phyloP scores from a whole-genome alignment of 2,113 vertebrate genomes.

The Abramis brama region DNA sequence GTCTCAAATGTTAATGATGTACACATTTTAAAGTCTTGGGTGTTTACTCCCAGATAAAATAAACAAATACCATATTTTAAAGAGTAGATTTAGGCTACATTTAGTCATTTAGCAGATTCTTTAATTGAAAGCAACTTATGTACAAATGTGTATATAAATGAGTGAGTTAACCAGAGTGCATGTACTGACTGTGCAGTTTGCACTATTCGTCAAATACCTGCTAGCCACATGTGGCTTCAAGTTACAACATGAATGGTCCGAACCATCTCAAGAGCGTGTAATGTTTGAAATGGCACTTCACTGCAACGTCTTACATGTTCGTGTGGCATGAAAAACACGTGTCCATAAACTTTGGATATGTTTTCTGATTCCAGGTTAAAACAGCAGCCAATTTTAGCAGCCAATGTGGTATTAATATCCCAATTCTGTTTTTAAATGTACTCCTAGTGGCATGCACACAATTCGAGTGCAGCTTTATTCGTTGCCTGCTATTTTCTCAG shows the following conservation, averaged over 20 bases:
- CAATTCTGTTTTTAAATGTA: not conserved
- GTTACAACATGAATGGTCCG: conserved; percentile 25
- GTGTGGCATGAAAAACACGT: not conserved
- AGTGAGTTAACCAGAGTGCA: not conserved
- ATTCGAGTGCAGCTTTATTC: not conserved
- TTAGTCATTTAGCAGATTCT: not conserved
- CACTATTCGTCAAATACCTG: not conserved
- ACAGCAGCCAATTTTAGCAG: not conserved
- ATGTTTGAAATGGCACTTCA: not conserved
- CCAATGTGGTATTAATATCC: not conserved
- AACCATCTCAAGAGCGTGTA: not conserved
- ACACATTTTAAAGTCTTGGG: not conserved
- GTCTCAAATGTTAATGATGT: not conserved
- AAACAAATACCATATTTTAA: not conserved
- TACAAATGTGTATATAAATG: not conserved
- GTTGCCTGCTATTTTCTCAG: not conserved
- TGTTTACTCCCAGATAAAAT: conserved; percentile 3
- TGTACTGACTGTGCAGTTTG: not conserved
- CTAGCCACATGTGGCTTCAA: conserved; percentile 16
- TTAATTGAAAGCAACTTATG: not conserved
- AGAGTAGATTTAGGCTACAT: not conserved
- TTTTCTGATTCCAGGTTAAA: conserved; percentile 13
- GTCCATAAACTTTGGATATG: not conserved
- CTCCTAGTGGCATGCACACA: conserved; percentile 1
- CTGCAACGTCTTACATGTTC: not conserved